Evolutionary conservation across 2,113 vertebrate genomes (phyloP).

Genomic region (Tenebrosternarchus preto): DNA sequence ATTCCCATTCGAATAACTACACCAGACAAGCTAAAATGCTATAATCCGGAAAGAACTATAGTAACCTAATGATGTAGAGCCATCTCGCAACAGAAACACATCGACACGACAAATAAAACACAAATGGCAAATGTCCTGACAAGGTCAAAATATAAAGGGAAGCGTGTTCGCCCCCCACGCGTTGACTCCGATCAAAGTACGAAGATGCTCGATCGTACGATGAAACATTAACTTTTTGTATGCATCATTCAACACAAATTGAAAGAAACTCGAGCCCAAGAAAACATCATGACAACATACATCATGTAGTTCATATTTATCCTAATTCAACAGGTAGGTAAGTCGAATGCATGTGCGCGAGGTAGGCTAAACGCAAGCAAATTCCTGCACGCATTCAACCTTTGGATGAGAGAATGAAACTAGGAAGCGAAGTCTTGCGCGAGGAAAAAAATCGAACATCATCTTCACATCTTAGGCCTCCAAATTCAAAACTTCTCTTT

Average conservation of each 20-base stretch:
- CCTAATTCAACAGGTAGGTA: slow-evolving; percentile 35
- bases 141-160: slow-evolving; percentile 70
- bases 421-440: slow-evolving; percentile 73
- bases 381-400: slow-evolving; percentile 88
- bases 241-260: not conserved
- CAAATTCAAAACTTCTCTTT: not conserved
- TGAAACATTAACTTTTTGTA: slow-evolving; percentile 26
- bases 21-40: no score
- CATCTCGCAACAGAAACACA: not conserved
- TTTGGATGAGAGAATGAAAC: slow-evolving; percentile 90
- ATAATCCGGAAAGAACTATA: no score
- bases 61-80: not conserved
- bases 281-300: not conserved
- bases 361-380: slow-evolving; percentile 71
- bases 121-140: slow-evolving; percentile 54
- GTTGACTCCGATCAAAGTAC: slow-evolving; percentile 74
- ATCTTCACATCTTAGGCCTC: slow-evolving; percentile 28
- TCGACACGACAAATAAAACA: not conserved
- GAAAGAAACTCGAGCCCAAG: not conserved
- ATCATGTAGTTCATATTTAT: not conserved
- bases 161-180: slow-evolving; percentile 64
- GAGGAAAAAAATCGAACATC: slow-evolving; percentile 60
- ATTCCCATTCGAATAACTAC: slow-evolving; percentile 12
- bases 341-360: slow-evolving; percentile 60
- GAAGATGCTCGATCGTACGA: slow-evolving; percentile 67